Conservation (phyloP, 2,113 vertebrate species). For the Scomber japonicus region DNA sequence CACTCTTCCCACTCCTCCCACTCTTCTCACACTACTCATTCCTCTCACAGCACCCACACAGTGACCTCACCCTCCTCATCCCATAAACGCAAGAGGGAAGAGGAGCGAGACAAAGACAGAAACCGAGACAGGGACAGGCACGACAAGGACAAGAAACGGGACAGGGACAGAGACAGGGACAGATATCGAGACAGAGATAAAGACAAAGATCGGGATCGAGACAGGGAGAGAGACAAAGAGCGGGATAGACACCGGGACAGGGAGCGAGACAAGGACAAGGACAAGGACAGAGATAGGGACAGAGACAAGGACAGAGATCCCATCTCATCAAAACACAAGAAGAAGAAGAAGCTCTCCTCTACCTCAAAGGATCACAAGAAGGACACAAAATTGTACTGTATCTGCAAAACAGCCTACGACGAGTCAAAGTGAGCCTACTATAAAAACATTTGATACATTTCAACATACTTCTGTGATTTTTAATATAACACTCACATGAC, state of each 20-base stretch:
- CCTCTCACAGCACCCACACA: slow-evolving; percentile 59
- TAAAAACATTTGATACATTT: too few species aligned
- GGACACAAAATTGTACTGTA: slow-evolving; percentile 98
- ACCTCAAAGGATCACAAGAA: slow-evolving; percentile 98
- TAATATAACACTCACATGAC: too few species aligned
- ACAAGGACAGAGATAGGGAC: slow-evolving; percentile 40
- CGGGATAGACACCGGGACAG: slow-evolving; percentile 46
- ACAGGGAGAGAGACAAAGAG: slow-evolving; percentile 69
- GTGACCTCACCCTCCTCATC: slow-evolving; percentile 52
- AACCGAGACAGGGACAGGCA: slow-evolving; percentile 63
- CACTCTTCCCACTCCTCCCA: slow-evolving; percentile 50
- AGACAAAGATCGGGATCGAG: slow-evolving; percentile 47
- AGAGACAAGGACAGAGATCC: slow-evolving; percentile 79
- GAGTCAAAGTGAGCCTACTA: slow-evolving; percentile 93
- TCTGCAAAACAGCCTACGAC: slow-evolving; percentile 98
- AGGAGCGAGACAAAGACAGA: slow-evolving; percentile 83
- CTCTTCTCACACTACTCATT: slow-evolving; percentile 56
- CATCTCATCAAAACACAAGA: slow-evolving; percentile 91
- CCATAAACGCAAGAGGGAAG: slow-evolving; percentile 95
- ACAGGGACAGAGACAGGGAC: slow-evolving; percentile 59
- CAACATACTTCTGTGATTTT: too few species aligned
- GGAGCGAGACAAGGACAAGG: slow-evolving; percentile 34
- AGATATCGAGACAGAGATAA: slow-evolving; percentile 66
- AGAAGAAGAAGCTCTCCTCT: slow-evolving; percentile 98
- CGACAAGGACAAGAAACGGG: slow-evolving; percentile 74